These are phyloP conservation scores for Anoplolepis gracilipes DNA, from an alignment of 1,140 invertebrate genomes.

Conservation along the genomic window DNA sequence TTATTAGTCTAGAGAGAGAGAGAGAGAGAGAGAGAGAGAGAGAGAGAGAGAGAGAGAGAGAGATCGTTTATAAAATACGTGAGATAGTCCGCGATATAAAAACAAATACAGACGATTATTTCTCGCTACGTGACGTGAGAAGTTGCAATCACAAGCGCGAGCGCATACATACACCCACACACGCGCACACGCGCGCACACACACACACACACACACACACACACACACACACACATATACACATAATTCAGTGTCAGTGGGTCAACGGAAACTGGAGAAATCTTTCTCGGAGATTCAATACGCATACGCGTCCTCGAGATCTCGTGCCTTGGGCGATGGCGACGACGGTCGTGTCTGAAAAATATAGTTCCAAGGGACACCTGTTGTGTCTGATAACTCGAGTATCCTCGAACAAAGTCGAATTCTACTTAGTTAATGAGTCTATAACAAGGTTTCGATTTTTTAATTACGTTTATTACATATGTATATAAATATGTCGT, in stretches of 20 bases:
- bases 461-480: neutral
- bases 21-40: too few species aligned
- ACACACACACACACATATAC: too few species aligned
- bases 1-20: too few species aligned
- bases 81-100: slow-evolving; percentile 1
- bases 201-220: too few species aligned
- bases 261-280: slow-evolving; percentile 83
- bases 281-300: slow-evolving; percentile 76
- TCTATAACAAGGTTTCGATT: neutral
- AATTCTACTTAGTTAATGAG: neutral
- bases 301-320: slow-evolving; percentile 66
- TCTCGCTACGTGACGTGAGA: slow-evolving; percentile 9
- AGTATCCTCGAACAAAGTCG: neutral
- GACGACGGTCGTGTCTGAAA: slow-evolving; percentile 11
- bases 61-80: neutral
- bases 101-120: neutral
- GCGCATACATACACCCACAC: slow-evolving; percentile 6
- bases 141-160: slow-evolving; percentile 17
- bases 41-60: too few species aligned
- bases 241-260: slow-evolving; percentile 84
- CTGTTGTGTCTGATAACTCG: neutral
- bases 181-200: too few species aligned
- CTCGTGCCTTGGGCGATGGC: neutral
- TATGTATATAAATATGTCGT: neutral
- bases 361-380: neutral